A percentile compares a stretch with the other conserved stretches of the same genome.
These are phyloP conservation scores for Drosophila fungiperda DNA, from an alignment of 2,888 invertebrate genomes.

Conservation along the genomic window DNA sequence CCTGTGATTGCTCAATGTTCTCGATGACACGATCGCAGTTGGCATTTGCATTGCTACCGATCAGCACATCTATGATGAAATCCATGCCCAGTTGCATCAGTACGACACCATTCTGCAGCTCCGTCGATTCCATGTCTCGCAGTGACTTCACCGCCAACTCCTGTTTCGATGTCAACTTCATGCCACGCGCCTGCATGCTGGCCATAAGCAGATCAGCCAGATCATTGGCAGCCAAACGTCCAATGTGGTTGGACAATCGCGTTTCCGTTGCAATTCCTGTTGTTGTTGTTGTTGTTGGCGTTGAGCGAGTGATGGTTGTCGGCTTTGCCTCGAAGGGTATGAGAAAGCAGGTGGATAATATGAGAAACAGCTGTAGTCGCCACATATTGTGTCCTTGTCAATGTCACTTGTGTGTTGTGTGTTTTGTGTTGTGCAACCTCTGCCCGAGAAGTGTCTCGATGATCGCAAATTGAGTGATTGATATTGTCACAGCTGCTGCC, in stretches of 20 bases:
- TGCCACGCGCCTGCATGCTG: slow-evolving; percentile 64
- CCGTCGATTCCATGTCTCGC: slow-evolving; percentile 33
- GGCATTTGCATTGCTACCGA: slow-evolving; percentile 51
- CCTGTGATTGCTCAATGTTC: slow-evolving; percentile 55
- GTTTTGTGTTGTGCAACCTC: not conserved
- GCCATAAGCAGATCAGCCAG: slow-evolving; percentile 68
- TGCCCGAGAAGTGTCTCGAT: slow-evolving; percentile 6
- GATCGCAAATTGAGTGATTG: slow-evolving; percentile 46
- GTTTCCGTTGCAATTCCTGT: not conserved
- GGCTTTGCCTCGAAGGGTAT: slow-evolving; percentile 68
- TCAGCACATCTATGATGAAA: slow-evolving; percentile 61
- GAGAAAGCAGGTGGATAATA: slow-evolving; percentile 69
- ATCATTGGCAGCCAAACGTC: slow-evolving; percentile 66
- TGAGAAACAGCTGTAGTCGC: slow-evolving; percentile 69
- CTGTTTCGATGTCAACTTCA: slow-evolving; percentile 40
- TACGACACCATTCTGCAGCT: slow-evolving; percentile 29
- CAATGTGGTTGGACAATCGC: slow-evolving; percentile 30
- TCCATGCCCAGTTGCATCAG: slow-evolving; percentile 68
- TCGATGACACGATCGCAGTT: slow-evolving; percentile 56
- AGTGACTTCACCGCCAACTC: slow-evolving; percentile 48
- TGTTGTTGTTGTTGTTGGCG: not conserved
- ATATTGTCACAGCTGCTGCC: slow-evolving; percentile 13
- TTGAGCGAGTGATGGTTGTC: slow-evolving; percentile 10
- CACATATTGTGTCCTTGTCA: slow-evolving; percentile 48
- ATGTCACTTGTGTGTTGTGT: not conserved